These are phyloP conservation scores for Eurytemora carolleeae DNA, from an alignment of 1,140 invertebrate genomes.

Conservation along the genomic window DNA sequence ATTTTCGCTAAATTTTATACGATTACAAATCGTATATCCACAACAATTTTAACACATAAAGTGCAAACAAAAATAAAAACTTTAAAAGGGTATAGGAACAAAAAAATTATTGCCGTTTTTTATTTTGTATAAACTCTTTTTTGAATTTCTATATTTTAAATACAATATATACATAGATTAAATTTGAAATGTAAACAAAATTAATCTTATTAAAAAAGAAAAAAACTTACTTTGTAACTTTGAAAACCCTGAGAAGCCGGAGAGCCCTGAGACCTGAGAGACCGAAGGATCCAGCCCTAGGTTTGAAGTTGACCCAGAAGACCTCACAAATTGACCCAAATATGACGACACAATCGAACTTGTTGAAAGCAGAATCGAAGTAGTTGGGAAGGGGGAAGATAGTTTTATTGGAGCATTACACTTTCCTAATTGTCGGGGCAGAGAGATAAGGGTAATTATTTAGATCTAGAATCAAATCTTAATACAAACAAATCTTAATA, in stretches of 20 bases:
- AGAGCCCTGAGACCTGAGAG: constrained; percentile 89
- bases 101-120: background rate
- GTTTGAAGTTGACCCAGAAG: constrained; percentile 52
- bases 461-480: no score
- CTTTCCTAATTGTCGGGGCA: no score
- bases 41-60: no score
- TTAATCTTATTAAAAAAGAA: background rate
- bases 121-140: background rate
- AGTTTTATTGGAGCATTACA: no score
- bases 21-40: no score
- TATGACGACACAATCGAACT: constrained; percentile 91
- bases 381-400: no score
- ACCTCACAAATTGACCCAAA: constrained; percentile 92
- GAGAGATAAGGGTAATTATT: no score
- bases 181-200: background rate
- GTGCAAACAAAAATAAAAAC: no score
- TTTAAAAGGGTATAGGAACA: background rate
- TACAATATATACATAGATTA: no score
- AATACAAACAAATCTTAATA: no score
- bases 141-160: background rate
- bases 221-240: constrained; percentile 39
- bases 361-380: constrained; percentile 86
- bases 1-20: no score
- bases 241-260: constrained; percentile 84
- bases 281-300: constrained; percentile 68